Percentiles rank a stretch among this genome's conserved stretches.
These are phyloP conservation scores for Nothura maculosa DNA, from an alignment of 2,797 vertebrate species.

Conservation along the genomic window DNA sequence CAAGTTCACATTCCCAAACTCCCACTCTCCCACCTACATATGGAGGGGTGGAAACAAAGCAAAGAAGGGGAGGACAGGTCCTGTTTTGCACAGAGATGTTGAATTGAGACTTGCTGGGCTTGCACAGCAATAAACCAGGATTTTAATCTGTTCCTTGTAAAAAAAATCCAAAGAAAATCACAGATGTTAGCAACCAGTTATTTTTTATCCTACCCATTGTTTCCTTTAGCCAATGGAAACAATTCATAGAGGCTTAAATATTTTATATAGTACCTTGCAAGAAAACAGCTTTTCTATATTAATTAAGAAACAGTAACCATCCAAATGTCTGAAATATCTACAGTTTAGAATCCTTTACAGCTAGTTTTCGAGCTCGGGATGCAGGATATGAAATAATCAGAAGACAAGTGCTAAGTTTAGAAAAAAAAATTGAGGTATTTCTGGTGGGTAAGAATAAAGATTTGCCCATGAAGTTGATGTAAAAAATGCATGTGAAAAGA, in stretches of 20 bases:
- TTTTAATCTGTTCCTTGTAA: constrained; percentile 69
- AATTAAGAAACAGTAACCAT: not conserved
- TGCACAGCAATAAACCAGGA: constrained; percentile 53
- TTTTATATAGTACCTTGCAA: constrained; percentile 11
- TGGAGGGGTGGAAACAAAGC: constrained; percentile 27
- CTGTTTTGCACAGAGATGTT: constrained; percentile 48
- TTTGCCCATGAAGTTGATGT: not conserved
- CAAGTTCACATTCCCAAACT: constrained; percentile 85
- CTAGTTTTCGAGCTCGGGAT: not conserved
- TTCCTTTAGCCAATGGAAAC: constrained; percentile 51
- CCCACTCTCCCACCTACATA: constrained; percentile 83
- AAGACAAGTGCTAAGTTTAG: not conserved
- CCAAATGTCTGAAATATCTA: not conserved
- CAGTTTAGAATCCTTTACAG: not conserved
- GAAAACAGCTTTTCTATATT: constrained; percentile 11
- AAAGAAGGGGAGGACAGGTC: constrained; percentile 55
- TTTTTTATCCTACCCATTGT: constrained; percentile 40
- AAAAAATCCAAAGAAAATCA: constrained; percentile 66
- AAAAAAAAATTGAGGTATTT: not conserved
- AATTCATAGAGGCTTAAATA: constrained; percentile 37
- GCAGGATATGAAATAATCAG: not conserved
- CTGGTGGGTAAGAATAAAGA: not conserved
- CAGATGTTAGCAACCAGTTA: constrained; percentile 65
- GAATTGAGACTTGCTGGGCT: constrained; percentile 59
- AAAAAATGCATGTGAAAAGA: not conserved